Conservation (phyloP, 1,140 invertebrate genomes). For the Batillaria attramentaria region DNA sequence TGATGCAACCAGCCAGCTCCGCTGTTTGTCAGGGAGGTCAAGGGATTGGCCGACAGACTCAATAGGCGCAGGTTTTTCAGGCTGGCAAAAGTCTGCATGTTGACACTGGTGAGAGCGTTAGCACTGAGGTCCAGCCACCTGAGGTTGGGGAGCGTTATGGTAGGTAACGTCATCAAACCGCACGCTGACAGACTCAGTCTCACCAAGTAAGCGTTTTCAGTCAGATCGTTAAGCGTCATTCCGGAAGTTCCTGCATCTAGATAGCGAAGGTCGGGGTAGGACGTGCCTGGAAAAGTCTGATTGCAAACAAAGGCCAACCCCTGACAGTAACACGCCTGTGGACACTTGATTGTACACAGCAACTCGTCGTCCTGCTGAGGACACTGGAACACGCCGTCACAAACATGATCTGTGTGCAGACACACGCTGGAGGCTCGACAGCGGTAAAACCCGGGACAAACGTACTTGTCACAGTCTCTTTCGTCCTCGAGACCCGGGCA, state of each 20-base stretch:
- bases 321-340: constrained; percentile 43
- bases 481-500: constrained; percentile 13
- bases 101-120: constrained; percentile 17
- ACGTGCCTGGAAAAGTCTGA: neutral
- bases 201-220: neutral
- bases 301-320: constrained; percentile 14
- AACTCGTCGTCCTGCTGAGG: constrained; percentile 36
- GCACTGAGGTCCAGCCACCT: constrained; percentile 26
- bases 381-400: constrained; percentile 29
- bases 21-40: neutral
- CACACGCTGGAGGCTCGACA: constrained; percentile 28
- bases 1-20: neutral
- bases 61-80: constrained; percentile 14
- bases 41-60: constrained; percentile 20
- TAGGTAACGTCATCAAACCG: neutral
- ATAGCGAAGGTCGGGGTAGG: constrained; percentile 6
- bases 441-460: constrained; percentile 36
- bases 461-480: neutral
- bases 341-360: constrained; percentile 25
- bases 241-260: neutral
- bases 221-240: neutral
- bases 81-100: neutral
- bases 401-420: constrained; percentile 20
- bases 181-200: neutral
- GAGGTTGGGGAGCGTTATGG: neutral